Evolutionary conservation across 2,888 invertebrate species (phyloP).

Genomic region (Girardia tigrina): DNA sequence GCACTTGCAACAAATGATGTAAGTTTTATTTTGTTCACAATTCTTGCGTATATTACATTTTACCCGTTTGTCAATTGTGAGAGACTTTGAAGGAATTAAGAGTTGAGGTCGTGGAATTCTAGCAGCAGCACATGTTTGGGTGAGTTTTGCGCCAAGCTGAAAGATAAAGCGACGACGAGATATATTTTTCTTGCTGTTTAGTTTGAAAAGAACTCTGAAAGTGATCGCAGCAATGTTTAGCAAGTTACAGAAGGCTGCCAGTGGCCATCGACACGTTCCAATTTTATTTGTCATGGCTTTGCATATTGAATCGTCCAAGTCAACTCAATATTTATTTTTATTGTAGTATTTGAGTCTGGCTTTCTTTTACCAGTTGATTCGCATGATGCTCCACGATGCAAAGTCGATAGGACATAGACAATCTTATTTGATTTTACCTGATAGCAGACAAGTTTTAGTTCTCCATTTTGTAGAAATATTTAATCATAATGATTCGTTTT

Average conservation of each 20-base stretch:
- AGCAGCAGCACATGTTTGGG: too few relatives aligned
- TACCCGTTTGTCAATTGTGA: too few relatives aligned
- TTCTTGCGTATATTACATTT: too few relatives aligned
- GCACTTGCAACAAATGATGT: too few relatives aligned
- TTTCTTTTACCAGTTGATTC: constrained; percentile 26
- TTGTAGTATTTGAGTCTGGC: constrained; percentile 27
- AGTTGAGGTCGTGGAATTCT: too few relatives aligned
- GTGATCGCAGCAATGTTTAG: too few relatives aligned
- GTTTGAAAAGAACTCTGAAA: too few relatives aligned
- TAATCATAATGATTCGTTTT: constrained; percentile 3
- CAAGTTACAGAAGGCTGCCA: constrained; percentile 26
- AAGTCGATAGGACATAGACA: constrained; percentile 26
- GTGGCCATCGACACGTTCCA: constrained; percentile 25
- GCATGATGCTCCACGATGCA: constrained; percentile 25
- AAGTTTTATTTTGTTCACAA: too few relatives aligned
- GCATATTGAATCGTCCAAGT: constrained; percentile 31
- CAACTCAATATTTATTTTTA: constrained; percentile 25
- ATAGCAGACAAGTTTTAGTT: constrained; percentile 2
- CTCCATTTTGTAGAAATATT: constrained; percentile 13
- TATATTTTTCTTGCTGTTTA: too few relatives aligned
- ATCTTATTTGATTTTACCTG: constrained; percentile 27
- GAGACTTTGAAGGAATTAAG: too few relatives aligned
- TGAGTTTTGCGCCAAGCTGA: too few relatives aligned
- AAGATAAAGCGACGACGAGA: too few relatives aligned
- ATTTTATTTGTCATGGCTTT: constrained; percentile 1